Evolutionary conservation across 2,113 vertebrate species (phyloP), one percentile per base, ranked within the genome.

Genomic region (Entosphenus tridentatus): DNA sequence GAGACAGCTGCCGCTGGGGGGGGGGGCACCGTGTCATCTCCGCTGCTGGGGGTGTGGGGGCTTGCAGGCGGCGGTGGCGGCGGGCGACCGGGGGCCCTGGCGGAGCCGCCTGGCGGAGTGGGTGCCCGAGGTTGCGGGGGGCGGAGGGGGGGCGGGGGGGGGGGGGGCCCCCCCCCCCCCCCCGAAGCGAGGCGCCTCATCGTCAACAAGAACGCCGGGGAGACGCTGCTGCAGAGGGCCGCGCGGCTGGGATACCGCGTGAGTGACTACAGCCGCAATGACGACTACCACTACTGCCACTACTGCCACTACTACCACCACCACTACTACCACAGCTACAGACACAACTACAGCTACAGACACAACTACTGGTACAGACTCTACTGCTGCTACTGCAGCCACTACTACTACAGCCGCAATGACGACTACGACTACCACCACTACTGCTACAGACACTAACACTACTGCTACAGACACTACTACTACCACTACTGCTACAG

Each of bases 161-260:
- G 71, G 57, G 67, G 39, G 69, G 55, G 68, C 85, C 74, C 86
- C 89, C 11, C 89, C 92, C 89, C 92, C 1, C 93, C 93, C 0
- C 93, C 91, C 0, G 93, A 96, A 74, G 93, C 91, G 0, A 84
- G 91, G 8, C 80, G 91, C 68, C 86, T 97, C 2, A 97, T 97
- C 67, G 93, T 97, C 73, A 97, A 97, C 78, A 97, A 97, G 80
- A 97, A 97, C 8, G 93, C 93, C 0, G 93, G 91, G 2, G 91
- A 96, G 76, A 96, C 93, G 4, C 83, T 96, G 72, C 82, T 97
- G 72, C 93, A 97, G 81, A 80, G 93, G 70, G 93, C 93, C 0
- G 91, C 93, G 1, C 83, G 93, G 65, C 81, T 97, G 3, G 93
- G 93, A 72, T 97, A 96, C 1, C 89, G 96, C 87, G 91, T 88